A percentile compares a stretch with the other conserved stretches of the same genome.
These are phyloP conservation scores for Falco naumanni DNA, from an alignment of 2,797 vertebrate genomes.

Conservation along the genomic window DNA sequence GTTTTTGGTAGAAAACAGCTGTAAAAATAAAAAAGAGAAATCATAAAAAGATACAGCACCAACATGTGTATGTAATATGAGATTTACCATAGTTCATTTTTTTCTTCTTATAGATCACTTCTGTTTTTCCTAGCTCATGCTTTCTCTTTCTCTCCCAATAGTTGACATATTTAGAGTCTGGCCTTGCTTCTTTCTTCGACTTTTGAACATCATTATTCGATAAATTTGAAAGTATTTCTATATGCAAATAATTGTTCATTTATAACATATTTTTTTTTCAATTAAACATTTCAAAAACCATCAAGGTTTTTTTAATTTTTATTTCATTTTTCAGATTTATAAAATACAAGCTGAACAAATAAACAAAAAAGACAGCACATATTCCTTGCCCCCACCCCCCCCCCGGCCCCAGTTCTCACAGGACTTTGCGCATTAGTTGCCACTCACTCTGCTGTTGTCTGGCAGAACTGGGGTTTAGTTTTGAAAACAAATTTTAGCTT, in stretches of 20 bases:
- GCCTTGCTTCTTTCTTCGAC: not conserved
- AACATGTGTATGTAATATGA: not conserved
- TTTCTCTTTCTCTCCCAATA: not conserved
- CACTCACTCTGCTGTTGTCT: not conserved
- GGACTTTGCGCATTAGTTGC: not conserved
- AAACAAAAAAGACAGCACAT: not conserved
- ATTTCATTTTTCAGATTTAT: not conserved
- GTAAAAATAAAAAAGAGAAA: not conserved
- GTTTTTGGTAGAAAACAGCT: not conserved
- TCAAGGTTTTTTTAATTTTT: not conserved
- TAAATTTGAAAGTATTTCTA: not conserved
- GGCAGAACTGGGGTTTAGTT: not conserved
- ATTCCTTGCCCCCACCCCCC: not conserved
- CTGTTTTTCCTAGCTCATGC: not conserved
- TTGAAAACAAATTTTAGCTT: not conserved
- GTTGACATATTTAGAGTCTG: not conserved
- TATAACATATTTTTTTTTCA: not conserved
- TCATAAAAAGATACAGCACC: not conserved
- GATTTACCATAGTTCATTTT: not conserved
- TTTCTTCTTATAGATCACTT: not conserved
- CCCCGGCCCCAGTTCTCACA: fast-evolving
- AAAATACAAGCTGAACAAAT: not conserved
- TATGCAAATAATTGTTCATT: not conserved
- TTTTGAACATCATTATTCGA: not conserved
- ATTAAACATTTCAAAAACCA: not conserved